Evolutionary conservation across 2,113 vertebrate species (phyloP).

Genomic region (Chaenogobius annularis): DNA sequence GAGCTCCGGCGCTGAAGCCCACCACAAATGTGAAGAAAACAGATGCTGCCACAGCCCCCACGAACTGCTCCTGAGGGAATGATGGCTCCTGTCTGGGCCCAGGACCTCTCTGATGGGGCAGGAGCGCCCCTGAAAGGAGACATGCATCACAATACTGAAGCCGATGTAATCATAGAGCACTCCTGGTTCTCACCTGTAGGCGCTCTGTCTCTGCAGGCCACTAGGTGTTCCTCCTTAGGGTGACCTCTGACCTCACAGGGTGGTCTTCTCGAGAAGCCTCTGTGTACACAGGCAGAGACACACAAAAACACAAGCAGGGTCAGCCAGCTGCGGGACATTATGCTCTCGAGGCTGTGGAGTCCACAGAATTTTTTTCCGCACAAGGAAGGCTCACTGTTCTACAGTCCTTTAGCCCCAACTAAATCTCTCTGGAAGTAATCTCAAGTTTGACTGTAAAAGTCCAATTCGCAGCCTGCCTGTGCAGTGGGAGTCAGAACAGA

Average conservation of each 20-base stretch:
- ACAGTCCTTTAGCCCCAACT: too few species aligned
- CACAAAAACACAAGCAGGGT: constrained; percentile 23
- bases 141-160: background rate
- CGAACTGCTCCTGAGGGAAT: constrained; percentile 41
- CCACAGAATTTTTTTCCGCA: background rate
- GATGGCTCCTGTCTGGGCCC: background rate
- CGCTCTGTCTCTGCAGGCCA: constrained; percentile 55
- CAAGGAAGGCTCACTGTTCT: too few species aligned
- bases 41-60: constrained; percentile 61
- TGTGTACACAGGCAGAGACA: constrained; percentile 1
- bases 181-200: constrained; percentile 31
- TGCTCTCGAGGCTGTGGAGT: constrained; percentile 22
- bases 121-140: constrained; percentile 40
- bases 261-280: background rate
- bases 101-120: constrained; percentile 10
- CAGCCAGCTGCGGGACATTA: constrained; percentile 57
- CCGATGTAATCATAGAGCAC: background rate
- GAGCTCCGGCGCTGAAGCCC: constrained; percentile 72
- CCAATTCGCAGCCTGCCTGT: background rate
- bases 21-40: constrained; percentile 72
- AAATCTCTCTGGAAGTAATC: background rate
- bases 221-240: constrained; percentile 26
- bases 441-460: background rate
- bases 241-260: constrained; percentile 37
- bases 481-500: background rate